These are phyloP conservation scores for Cerceris ruficornis DNA, from an alignment of 2,888 invertebrate genomes.

Conservation along the genomic window DNA sequence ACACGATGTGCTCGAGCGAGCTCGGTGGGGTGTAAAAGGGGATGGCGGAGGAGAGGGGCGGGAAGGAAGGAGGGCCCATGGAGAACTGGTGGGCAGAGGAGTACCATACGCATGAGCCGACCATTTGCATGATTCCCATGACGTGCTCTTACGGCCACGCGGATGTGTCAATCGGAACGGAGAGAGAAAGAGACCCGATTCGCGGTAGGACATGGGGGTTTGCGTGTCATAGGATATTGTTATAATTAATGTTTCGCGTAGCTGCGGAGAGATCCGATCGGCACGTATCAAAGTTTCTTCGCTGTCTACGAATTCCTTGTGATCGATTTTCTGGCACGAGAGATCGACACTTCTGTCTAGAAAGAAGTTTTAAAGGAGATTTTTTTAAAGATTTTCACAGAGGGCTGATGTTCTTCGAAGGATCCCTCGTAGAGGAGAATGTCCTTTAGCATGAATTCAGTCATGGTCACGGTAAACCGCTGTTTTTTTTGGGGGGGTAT, in stretches of 20 bases:
- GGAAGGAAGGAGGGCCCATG: constrained; percentile 24
- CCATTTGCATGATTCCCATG: constrained; percentile 75
- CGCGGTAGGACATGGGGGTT: constrained; percentile 42
- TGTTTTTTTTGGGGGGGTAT: not conserved
- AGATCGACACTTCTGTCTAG: too few relatives aligned
- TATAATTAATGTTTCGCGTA: constrained; percentile 16
- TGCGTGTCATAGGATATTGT: constrained; percentile 2
- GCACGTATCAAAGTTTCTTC: not conserved
- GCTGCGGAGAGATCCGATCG: constrained; percentile 5
- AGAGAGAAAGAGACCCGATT: constrained; percentile 30
- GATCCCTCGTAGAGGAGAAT: too few relatives aligned
- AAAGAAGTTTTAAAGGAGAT: too few relatives aligned
- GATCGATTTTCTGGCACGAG: too few relatives aligned
- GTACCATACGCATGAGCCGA: constrained; percentile 39
- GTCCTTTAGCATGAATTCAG: too few relatives aligned
- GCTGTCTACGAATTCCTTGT: too few relatives aligned
- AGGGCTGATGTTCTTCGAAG: too few relatives aligned
- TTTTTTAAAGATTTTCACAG: too few relatives aligned
- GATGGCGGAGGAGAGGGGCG: constrained; percentile 6
- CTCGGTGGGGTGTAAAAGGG: constrained; percentile 22
- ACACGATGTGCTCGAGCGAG: constrained; percentile 32
- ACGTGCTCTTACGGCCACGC: constrained; percentile 65
- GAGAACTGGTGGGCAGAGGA: constrained; percentile 23
- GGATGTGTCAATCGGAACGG: constrained; percentile 70
- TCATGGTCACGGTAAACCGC: not conserved